phyloP scores from a whole-genome alignment of 2,888 invertebrate species.

The Tetanocera ferruginea region DNA sequence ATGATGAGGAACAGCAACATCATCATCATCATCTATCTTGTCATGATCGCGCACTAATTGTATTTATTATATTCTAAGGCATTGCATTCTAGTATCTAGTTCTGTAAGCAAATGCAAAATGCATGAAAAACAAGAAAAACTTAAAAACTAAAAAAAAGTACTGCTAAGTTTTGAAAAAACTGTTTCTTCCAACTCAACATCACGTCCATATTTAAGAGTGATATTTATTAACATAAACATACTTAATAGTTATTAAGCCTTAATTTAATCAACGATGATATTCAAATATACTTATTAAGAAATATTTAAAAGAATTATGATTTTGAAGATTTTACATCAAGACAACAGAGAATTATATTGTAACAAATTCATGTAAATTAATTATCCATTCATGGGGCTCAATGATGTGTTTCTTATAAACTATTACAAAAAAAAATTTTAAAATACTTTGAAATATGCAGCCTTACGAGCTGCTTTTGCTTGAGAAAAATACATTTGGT shows the following conservation, averaged over 20 bases:
- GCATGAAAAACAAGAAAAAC: conserved; percentile 17
- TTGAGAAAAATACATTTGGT: no score
- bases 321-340: no score
- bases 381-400: no score
- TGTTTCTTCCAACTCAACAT: conserved; percentile 37
- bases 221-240: conserved; percentile 39
- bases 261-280: conserved; percentile 17
- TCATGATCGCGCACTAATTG: no score
- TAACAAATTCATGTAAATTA: no score
- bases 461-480: no score
- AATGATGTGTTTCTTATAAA: no score
- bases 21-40: not conserved
- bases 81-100: not conserved
- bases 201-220: conserved; percentile 52
- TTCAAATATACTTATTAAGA: not conserved
- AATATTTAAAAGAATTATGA: not conserved
- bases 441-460: no score
- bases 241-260: not conserved
- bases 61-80: not conserved
- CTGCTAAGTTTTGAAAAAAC: no score
- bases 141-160: not conserved
- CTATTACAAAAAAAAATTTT: no score
- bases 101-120: conserved; percentile 16
- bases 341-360: no score
- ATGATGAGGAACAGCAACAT: not conserved